Percentiles rank a stretch among this genome's conserved stretches.
Conservation (phyloP, 2,113 vertebrate species). For the Mirounga angustirostris region DNA sequence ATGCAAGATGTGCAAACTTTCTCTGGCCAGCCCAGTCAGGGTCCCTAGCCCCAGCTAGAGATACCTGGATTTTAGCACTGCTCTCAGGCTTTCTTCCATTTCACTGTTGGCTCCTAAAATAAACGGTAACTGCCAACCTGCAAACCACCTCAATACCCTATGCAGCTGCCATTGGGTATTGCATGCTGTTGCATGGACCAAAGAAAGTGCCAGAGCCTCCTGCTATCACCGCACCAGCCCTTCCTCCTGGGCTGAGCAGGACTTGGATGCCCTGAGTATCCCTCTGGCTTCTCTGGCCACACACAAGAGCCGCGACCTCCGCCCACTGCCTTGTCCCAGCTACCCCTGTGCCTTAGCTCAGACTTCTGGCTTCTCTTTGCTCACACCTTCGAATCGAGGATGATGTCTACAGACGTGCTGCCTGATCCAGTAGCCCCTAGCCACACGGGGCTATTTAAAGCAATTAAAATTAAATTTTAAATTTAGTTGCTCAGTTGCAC, state of each 20-base stretch:
- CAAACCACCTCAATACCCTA: neutral
- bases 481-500: neutral
- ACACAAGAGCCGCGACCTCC: neutral
- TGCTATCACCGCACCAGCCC: too few species aligned
- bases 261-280: neutral
- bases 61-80: neutral
- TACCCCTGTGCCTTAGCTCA: neutral
- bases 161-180: neutral
- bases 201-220: neutral
- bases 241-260: neutral
- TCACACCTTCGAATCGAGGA: neutral
- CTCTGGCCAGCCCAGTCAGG: neutral
- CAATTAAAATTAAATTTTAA: neutral
- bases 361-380: neutral
- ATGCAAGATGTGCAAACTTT: neutral
- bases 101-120: neutral
- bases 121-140: neutral
- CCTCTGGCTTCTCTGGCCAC: neutral
- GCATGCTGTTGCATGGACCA: fast-evolving
- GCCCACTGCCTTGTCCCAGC: neutral
- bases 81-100: neutral
- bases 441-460: neutral
- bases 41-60: neutral
- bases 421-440: neutral
- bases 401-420: neutral